Conservation (phyloP, 2,888 invertebrate species). For the Chrysolina oricalcia region DNA sequence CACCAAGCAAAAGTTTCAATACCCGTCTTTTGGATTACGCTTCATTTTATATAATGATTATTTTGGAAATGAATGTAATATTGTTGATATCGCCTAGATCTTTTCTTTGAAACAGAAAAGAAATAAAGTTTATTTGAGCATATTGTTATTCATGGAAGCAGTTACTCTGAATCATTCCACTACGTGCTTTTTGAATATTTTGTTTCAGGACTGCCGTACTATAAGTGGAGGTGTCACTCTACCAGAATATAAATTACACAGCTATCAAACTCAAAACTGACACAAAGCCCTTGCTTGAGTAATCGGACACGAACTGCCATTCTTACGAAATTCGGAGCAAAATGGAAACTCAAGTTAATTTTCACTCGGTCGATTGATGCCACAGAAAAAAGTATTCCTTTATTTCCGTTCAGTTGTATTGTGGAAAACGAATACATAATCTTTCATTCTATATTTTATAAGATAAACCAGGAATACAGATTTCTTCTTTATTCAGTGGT, state of each 20-base stretch:
- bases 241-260: slow-evolving; percentile 1
- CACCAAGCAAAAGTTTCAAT: no score
- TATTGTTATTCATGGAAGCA: neutral
- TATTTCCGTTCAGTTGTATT: no score
- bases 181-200: neutral
- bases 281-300: neutral
- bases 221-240: neutral
- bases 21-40: no score
- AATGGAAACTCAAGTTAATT: slow-evolving; percentile 1
- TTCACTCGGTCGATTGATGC: neutral
- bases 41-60: no score
- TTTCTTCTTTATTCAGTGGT: no score
- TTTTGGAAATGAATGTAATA: no score
- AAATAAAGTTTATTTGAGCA: neutral
- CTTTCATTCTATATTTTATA: no score
- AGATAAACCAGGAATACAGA: no score
- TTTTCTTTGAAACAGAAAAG: no score
- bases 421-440: no score
- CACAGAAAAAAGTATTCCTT: neutral
- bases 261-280: slow-evolving; percentile 4
- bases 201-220: neutral
- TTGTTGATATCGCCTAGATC: no score
- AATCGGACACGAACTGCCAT: neutral
- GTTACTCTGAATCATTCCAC: neutral
- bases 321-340: neutral